Base-by-base conservation (phyloP, 2,888 invertebrate species). In the Leucoptera coffeella region DNA sequence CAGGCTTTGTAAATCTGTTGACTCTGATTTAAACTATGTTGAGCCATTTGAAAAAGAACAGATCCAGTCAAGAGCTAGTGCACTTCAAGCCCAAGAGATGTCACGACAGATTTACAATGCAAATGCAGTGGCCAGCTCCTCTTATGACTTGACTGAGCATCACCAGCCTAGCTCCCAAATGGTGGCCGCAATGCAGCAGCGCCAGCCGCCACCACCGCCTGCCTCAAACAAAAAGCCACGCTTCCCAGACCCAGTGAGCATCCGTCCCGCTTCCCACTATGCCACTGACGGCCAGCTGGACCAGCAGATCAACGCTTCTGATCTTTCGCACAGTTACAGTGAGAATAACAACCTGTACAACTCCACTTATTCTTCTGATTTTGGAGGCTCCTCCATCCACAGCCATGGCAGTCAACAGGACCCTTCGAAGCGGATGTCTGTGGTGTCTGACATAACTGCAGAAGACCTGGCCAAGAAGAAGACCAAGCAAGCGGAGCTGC, bases 21-120 rank as follows among this genome's bases (percentile, higher is more conserved):
- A 69, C 25, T 69, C 69, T 1, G 69, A 69, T 41, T 42, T 69
- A 27, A 56, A 69, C 38, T 69, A 69, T 43, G 67, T 69, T 19
- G 69, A 69, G 32, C 69, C 69, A 12, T 69, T 69, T 47, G 67
- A 69, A 34, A 67, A 69, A 30, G 69, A 69, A 37, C 54, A 56
- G 14, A 69, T 69, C 20, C 65, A 69, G 33, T 69, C 69, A 1
- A 65, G 58, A 47, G 53, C 61, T 12, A 62, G 59, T 50, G 69
- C 69, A n/a, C 33, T 67, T 13, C 48, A 62, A 31, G 54, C 61
- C 11, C 57, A 60, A 36, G 60, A 67, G 33, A 41, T 54, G 14
- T 69, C 69, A 2, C 56, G 47, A 30, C 65, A 64, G 35, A 64
- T 55, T 35, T 65, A 51, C 30, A 36, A 45, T 3, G 50, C 53